Evolutionary conservation across 2,888 invertebrate species (phyloP).

Genomic region (Sicus ferrugineus): DNA sequence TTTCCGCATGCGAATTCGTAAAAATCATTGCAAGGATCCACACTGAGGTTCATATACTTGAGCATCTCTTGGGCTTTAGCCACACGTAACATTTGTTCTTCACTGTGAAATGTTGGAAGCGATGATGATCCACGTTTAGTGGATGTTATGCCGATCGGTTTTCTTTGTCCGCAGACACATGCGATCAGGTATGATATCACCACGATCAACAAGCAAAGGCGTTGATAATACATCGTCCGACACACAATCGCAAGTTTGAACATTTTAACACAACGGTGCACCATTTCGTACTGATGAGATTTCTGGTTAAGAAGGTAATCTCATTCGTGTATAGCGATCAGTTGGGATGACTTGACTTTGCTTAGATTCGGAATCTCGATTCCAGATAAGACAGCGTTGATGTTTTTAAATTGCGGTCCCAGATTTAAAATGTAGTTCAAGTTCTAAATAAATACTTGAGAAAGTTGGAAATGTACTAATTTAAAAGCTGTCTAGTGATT

Average conservation of each 20-base stretch:
- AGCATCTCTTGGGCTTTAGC: conserved; percentile 40
- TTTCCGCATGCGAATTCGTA: conserved; percentile 59
- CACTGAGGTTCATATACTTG: conserved; percentile 52
- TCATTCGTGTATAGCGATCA: neutral
- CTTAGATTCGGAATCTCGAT: neutral
- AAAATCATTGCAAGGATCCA: conserved; percentile 58
- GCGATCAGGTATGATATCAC: neutral
- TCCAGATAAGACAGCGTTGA: conserved; percentile 32
- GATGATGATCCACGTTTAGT: conserved; percentile 24
- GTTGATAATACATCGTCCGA: neutral
- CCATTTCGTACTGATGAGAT: conserved; percentile 28
- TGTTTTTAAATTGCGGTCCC: conserved; percentile 12
- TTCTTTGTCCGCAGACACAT: conserved; percentile 10
- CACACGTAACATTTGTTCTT: conserved; percentile 26
- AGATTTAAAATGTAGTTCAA: conserved; percentile 30
- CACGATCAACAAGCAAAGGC: neutral
- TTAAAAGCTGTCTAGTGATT: neutral
- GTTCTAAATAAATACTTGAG: conserved; percentile 27
- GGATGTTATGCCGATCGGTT: too few species aligned
- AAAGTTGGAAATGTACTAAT: neutral
- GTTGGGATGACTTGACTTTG: neutral
- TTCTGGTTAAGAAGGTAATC: neutral
- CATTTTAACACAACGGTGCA: conserved; percentile 37
- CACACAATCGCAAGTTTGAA: conserved; percentile 8
- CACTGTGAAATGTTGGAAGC: conserved; percentile 19